Base-by-base conservation (phyloP, 2,888 invertebrate species). In the Pammene aurita region DNA sequence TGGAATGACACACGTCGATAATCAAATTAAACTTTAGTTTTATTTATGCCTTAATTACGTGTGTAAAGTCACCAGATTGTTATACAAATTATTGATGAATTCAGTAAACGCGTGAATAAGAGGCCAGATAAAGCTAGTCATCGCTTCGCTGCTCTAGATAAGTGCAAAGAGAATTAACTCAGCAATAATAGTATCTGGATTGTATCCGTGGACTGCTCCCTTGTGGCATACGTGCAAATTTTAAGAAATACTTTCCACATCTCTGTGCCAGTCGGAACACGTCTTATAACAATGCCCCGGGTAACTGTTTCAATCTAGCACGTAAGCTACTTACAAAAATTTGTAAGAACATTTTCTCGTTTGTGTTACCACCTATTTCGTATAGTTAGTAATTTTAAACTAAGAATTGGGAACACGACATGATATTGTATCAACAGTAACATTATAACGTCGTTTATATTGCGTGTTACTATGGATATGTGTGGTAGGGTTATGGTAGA, bases 201-300 rank as follows among this genome's bases (percentile, higher is more conserved):
- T 63, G 42, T 67, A 55, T 41, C 42, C 50, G 42, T 50, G 35
- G 42, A 68, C 35, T 16, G 62, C 50, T 68, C 63, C 50, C 67
- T 18, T 34, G 63, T 13, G 67, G 16, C 0, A 68, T 34, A 63
- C 67, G 63, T 68, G 63, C 56, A 63, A 62, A 67, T 63, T 67
- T 67, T 67, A 67, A 55, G 58, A 64, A 63, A 58, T 69, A 54
- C 54, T 58, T 58, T 64, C 54, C 11, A 58, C 64, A 34, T 52
- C 50, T 57, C 35, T 14, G 48, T 50, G 56, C 56, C 6, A n/a
- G 41, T 58, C 56, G 50, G 35, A 50, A 69, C 68, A 58, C 68
- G 64, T 69, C 58, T 57, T 26, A 46, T 58, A 46, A 64, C 64
- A 69, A 64, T 35, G 58, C 63, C 58, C 63, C n/a, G 5, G 63